Evolutionary conservation across 2,888 invertebrate genomes (phyloP), one percentile per base, ranked within the genome.

Genomic region (Watsonalla cultraria): DNA sequence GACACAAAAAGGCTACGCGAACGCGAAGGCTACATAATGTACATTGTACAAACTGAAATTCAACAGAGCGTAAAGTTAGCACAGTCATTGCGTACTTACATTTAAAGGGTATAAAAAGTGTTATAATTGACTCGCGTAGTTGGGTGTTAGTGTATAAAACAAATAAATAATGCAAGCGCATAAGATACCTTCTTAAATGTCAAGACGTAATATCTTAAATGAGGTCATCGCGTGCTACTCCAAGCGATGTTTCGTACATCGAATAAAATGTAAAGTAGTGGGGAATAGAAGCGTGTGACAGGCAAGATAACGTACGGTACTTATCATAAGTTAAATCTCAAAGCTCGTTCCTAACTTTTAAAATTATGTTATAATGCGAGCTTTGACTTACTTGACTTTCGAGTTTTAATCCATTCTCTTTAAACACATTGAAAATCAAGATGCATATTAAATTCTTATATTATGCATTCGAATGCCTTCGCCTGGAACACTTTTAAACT

Each of bases 181-280:
- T 45, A 46, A 58, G 58, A 53, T 51, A 56, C 51, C 54, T 52
- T 57, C 47, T 59, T 65, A 74, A 74, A 74, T 74, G 73, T 65
- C 72, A 73, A 69, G 65, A 69, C 66, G 59, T 51, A 51, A 56
- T 56, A 56, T 51, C 63, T 59, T 54, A 52, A 63, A 68, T 74
- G 70, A 71, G 67, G 67, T 72, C 72, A 74, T 63, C 67, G 59
- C 59, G 55, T 52, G 64, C 61, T 56, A 55, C 24, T 13, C 59
- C 59, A 47, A 53, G 53, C 62, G 72, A 69, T 69, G 69, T 69
- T 72, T 72, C 53, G 52, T 51, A 56, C 54, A 42, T 50, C 50
- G 57, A 58, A 58, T 60, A 54, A 55, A 58, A 7, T 14, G 24
- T 34, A 46, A 45, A 33, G 11, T 51, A 58, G 55, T 53, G 58